phyloP scores from a whole-genome alignment of 2,888 invertebrate genomes.

The Xanthia icteritia region DNA sequence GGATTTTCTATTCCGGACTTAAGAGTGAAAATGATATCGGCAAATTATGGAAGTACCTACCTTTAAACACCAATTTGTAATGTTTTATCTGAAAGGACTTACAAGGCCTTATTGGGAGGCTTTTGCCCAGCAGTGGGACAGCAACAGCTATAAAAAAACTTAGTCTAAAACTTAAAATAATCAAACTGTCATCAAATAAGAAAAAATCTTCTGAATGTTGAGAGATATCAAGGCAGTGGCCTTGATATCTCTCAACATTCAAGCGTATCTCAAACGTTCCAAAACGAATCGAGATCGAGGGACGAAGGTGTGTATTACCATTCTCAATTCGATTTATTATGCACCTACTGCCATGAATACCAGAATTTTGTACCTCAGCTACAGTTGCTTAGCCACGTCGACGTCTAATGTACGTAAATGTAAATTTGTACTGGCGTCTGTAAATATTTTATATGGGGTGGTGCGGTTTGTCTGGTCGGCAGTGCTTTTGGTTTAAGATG shows the following conservation, averaged over 20 bases:
- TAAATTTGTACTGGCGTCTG: conserved; percentile 58
- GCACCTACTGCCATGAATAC: conserved; percentile 73
- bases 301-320: conserved; percentile 62
- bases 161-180: no score
- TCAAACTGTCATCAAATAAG: no score
- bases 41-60: no score
- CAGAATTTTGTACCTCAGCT: conserved; percentile 65
- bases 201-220: neutral
- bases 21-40: no score
- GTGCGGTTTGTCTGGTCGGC: conserved; percentile 9
- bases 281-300: conserved; percentile 26
- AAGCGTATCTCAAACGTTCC: conserved; percentile 2
- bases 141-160: no score
- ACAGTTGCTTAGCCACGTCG: conserved; percentile 64
- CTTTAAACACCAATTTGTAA: no score
- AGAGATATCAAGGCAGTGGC: no score
- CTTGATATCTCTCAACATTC: neutral
- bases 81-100: no score
- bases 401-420: conserved; percentile 60
- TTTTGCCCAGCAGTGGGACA: no score
- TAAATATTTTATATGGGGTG: conserved; percentile 52
- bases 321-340: conserved; percentile 74
- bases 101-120: no score
- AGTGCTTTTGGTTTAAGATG: conserved; percentile 10
- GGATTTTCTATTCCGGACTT: no score